These are phyloP conservation scores for Drosophila lini DNA, from an alignment of 1,140 invertebrate genomes.

Conservation along the genomic window DNA sequence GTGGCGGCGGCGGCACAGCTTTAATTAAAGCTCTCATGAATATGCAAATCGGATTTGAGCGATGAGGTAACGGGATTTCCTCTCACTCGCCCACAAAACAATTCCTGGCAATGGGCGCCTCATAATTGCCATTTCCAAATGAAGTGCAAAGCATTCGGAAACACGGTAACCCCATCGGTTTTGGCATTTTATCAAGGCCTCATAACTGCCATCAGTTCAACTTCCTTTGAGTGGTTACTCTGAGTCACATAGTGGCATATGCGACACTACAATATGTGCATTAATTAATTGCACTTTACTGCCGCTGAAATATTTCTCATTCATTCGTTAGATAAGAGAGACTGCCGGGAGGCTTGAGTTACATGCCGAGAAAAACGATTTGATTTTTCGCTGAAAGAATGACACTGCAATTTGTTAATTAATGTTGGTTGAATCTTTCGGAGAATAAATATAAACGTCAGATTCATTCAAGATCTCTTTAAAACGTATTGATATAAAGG, in stretches of 20 bases:
- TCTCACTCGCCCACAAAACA: slow-evolving; percentile 19
- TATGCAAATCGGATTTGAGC: slow-evolving; percentile 48
- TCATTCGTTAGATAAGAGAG: slow-evolving; percentile 60
- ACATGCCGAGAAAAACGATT: slow-evolving; percentile 27
- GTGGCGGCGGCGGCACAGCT: slow-evolving; percentile 33
- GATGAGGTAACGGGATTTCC: slow-evolving; percentile 45
- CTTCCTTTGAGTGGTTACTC: slow-evolving; percentile 29
- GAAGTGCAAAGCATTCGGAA: slow-evolving; percentile 30
- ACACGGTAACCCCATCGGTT: slow-evolving; percentile 70
- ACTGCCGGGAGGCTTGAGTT: slow-evolving; percentile 6
- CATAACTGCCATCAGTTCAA: slow-evolving; percentile 43
- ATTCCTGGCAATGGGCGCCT: slow-evolving; percentile 6
- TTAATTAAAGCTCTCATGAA: slow-evolving; percentile 68
- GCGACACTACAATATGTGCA: slow-evolving; percentile 35
- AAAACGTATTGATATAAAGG: too few relatives aligned
- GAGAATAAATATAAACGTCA: not conserved
- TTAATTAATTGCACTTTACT: slow-evolving; percentile 61
- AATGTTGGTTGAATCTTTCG: not conserved
- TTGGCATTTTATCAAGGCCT: slow-evolving; percentile 56
- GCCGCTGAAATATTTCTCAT: slow-evolving; percentile 45
- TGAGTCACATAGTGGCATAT: slow-evolving; percentile 47
- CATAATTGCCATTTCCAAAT: slow-evolving; percentile 38
- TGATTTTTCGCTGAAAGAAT: slow-evolving; percentile 1
- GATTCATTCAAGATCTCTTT: not conserved
- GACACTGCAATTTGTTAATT: not conserved